Conservation (phyloP, 2,113 vertebrate genomes). For the Morone saxatilis region DNA sequence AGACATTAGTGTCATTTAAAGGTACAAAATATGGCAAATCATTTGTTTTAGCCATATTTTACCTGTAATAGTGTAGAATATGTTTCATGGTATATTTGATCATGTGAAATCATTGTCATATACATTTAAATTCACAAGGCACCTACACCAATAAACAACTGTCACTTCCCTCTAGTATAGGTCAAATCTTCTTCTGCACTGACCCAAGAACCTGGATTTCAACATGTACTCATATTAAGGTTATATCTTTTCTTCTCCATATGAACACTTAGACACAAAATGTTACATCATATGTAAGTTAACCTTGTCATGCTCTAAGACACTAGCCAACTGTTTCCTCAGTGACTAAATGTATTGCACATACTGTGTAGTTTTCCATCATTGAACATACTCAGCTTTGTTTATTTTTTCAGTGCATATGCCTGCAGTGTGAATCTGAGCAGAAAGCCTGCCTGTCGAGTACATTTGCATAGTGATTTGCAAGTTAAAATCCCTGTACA, state of each 20-base stretch:
- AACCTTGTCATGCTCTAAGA: neutral
- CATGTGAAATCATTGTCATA: neutral
- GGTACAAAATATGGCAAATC: neutral
- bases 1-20: neutral
- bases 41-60: neutral
- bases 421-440: constrained; percentile 45
- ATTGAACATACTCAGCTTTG: neutral
- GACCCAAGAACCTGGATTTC: neutral
- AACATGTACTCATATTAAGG: neutral
- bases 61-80: neutral
- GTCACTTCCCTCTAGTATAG: neutral
- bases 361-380: neutral
- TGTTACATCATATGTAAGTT: neutral
- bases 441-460: neutral
- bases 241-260: neutral
- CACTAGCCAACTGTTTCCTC: neutral
- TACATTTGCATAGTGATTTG: constrained; percentile 81
- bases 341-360: constrained; percentile 9
- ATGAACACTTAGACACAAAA: neutral
- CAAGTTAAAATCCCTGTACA: constrained; percentile 67
- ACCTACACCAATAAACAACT: neutral
- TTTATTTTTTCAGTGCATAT: neutral
- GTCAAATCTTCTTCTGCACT: constrained; percentile 1
- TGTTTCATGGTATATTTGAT: neutral
- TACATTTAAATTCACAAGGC: neutral